Evolutionary conservation across 2,797 vertebrate species (phyloP).

Genomic region (Varecia variegata): DNA sequence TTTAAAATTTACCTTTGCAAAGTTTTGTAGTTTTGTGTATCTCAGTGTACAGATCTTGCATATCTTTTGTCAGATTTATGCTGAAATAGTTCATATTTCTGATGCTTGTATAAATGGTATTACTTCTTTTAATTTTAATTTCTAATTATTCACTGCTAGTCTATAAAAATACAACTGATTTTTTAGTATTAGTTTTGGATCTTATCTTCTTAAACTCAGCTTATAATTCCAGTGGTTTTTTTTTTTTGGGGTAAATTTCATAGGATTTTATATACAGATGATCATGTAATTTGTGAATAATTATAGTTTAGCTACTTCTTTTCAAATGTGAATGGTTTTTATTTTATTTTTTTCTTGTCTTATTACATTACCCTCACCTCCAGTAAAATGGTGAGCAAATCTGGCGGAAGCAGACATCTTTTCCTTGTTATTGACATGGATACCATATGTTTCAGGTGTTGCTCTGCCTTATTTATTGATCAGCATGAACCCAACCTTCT

Average conservation of each 20-base stretch:
- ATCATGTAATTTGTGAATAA: neutral
- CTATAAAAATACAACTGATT: neutral
- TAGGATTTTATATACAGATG: neutral
- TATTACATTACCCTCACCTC: neutral
- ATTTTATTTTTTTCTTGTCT: neutral
- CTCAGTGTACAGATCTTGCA: neutral
- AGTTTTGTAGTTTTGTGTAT: neutral
- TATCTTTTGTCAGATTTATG: neutral
- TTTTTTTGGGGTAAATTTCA: neutral
- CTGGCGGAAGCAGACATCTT: neutral
- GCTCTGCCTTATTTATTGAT: neutral
- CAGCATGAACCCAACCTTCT: neutral
- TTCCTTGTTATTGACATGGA: neutral
- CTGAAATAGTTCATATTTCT: constrained; percentile 22
- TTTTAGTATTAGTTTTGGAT: neutral
- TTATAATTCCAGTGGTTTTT: neutral
- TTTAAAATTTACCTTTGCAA: neutral
- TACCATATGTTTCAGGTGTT: neutral
- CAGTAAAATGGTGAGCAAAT: neutral
- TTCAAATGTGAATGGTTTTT: neutral
- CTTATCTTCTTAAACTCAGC: neutral
- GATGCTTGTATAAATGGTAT: neutral
- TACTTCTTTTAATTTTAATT: neutral
- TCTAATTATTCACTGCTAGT: neutral
- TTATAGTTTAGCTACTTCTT: neutral